Conservation (phyloP, 2,113 vertebrate genomes). For the Paracanthobrama guichenoti region DNA sequence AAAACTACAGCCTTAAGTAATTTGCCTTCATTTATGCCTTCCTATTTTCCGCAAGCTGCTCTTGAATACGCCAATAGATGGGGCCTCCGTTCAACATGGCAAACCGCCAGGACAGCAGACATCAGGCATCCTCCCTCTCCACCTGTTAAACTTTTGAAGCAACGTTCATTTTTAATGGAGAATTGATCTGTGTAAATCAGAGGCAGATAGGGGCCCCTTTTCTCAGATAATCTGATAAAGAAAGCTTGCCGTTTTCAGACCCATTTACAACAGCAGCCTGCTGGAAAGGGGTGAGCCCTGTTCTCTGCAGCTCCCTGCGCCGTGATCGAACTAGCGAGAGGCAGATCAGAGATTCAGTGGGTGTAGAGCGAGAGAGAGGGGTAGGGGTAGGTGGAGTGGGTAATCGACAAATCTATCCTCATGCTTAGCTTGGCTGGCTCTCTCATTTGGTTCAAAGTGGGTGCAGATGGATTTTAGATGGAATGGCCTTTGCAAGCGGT, state of each 20-base stretch:
- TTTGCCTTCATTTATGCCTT: constrained; percentile 44
- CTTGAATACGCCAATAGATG: constrained; percentile 43
- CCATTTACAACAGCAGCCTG: constrained; percentile 37
- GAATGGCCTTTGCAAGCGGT: constrained; percentile 37
- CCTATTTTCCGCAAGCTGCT: constrained; percentile 23
- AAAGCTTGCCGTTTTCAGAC: constrained; percentile 23
- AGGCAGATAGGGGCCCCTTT: constrained; percentile 37
- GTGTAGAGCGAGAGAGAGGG: background rate
- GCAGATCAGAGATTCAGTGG: constrained; percentile 6
- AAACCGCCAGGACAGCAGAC: constrained; percentile 34
- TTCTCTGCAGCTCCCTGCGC: constrained; percentile 2
- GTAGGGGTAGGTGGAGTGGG: constrained; percentile 32
- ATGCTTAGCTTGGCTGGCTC: constrained; percentile 34
- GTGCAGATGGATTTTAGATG: constrained; percentile 48
- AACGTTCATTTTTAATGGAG: constrained; percentile 56
- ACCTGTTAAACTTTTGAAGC: constrained; percentile 45
- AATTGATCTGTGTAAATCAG: constrained; percentile 59
- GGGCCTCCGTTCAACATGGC: background rate
- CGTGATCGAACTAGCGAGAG: constrained; percentile 27
- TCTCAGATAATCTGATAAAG: constrained; percentile 54
- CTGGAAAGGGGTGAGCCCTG: constrained; percentile 31
- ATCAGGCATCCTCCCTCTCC: constrained; percentile 17
- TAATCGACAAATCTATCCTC: constrained; percentile 54
- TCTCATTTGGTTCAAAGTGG: constrained; percentile 36
- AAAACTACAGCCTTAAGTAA: constrained; percentile 40